A percentile compares a stretch with the other conserved stretches of the same genome.
phyloP scores from a whole-genome alignment of 2,113 vertebrate species.

The Seriola dumerili region DNA sequence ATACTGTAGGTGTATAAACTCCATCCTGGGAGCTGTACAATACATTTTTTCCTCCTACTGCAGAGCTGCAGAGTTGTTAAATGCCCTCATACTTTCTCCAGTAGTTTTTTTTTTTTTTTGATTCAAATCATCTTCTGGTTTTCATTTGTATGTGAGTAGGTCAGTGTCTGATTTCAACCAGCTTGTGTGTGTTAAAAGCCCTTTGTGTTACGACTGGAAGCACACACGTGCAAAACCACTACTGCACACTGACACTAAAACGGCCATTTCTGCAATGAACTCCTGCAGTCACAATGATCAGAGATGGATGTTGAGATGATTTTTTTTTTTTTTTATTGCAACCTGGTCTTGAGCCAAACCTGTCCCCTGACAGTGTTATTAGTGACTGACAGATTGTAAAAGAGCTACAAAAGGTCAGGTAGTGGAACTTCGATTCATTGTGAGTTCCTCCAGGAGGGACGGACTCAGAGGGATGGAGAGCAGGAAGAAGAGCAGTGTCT shows the following conservation, averaged over 20 bases:
- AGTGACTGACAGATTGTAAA: slow-evolving; percentile 69
- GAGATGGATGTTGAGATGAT: background rate
- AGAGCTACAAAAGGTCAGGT: slow-evolving; percentile 56
- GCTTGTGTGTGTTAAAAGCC: background rate
- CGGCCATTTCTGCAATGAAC: slow-evolving; percentile 1
- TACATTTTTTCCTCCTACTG: background rate
- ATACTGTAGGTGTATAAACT: background rate
- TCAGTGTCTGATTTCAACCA: slow-evolving; percentile 4
- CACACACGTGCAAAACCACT: background rate
- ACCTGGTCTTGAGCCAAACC: slow-evolving; percentile 41
- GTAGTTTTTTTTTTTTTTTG: background rate
- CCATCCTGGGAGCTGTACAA: background rate
- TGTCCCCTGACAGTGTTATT: slow-evolving; percentile 42
- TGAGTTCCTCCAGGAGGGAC: slow-evolving; percentile 34
- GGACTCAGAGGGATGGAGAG: slow-evolving; percentile 33
- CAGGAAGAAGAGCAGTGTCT: slow-evolving; percentile 23
- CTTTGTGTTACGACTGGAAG: background rate
- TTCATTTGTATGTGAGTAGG: background rate
- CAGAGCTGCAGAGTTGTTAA: background rate
- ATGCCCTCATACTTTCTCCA: background rate
- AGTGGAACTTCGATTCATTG: slow-evolving; percentile 33
- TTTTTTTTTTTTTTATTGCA: slow-evolving; percentile 41
- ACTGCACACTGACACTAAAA: background rate
- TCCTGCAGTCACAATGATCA: background rate
- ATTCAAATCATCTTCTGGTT: slow-evolving; percentile 7